Percentiles rank a stretch among this genome's conserved stretches.
These are phyloP conservation scores for Heteromurus nitidus DNA, from an alignment of 2,888 invertebrate species.

Conservation along the genomic window DNA sequence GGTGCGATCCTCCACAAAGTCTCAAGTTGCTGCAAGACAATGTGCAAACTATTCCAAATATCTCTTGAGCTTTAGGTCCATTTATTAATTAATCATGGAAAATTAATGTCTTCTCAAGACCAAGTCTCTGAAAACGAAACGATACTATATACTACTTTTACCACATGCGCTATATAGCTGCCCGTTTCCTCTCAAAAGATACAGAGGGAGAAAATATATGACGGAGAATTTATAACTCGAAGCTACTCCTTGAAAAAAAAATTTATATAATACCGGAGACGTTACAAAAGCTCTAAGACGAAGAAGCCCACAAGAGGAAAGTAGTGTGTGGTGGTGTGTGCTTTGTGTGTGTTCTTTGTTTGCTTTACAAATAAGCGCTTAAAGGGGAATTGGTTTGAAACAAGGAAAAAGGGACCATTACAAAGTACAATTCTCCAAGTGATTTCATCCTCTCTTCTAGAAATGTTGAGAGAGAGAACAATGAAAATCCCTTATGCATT, in stretches of 20 bases:
- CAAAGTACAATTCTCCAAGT: too few species aligned
- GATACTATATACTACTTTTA: too few species aligned
- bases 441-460: background rate
- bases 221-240: too few species aligned
- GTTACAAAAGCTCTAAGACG: background rate
- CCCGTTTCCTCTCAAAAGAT: too few species aligned
- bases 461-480: background rate
- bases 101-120: constrained; percentile 62
- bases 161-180: too few species aligned
- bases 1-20: background rate
- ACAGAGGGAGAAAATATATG: too few species aligned
- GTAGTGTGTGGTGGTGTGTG: background rate
- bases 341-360: too few species aligned
- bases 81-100: constrained; percentile 65
- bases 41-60: constrained; percentile 55
- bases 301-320: background rate
- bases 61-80: constrained; percentile 61
- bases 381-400: constrained; percentile 9
- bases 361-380: constrained; percentile 3
- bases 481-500: background rate
- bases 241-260: constrained; percentile 29
- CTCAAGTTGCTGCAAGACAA: background rate
- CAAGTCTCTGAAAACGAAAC: constrained; percentile 28
- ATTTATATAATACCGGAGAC: too few species aligned
- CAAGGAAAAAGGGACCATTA: background rate